phyloP scores from a whole-genome alignment of 2,113 vertebrate species.

The Microtus ochrogaster region DNA sequence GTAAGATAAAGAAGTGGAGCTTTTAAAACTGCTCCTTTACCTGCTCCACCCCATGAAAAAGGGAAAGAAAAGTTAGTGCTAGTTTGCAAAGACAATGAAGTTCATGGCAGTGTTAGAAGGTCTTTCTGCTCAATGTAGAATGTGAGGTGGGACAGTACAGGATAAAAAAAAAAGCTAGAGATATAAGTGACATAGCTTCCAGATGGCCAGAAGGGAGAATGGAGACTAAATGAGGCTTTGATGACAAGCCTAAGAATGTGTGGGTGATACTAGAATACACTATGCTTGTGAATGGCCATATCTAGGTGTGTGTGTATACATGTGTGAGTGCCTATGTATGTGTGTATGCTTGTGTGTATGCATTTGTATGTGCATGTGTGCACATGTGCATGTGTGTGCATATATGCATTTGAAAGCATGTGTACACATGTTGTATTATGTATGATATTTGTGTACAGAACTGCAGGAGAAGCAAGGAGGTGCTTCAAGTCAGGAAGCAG shows the following conservation, averaged over 20 bases:
- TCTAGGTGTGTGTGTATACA: too few species aligned
- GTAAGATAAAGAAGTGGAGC: not conserved
- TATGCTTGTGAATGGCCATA: not conserved
- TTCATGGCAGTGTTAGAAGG: not conserved
- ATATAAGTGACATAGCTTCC: not conserved
- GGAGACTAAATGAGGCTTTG: not conserved
- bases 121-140: not conserved
- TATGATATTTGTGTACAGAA: not conserved
- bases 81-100: not conserved
- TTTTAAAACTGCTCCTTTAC: constrained; percentile 15
- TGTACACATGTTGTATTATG: not conserved
- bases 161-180: not conserved
- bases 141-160: not conserved
- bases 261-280: not conserved
- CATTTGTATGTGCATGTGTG: not conserved
- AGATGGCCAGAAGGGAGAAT: not conserved
- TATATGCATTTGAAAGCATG: not conserved
- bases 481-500: not conserved
- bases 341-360: too few species aligned
- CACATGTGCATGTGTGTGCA: not conserved
- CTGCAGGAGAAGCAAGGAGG: not conserved
- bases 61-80: not conserved
- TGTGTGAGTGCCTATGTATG: not conserved
- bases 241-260: not conserved
- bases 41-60: not conserved